Evolutionary conservation across 2,113 vertebrate species (phyloP).

Genomic region (Aphelocoma coerulescens): DNA sequence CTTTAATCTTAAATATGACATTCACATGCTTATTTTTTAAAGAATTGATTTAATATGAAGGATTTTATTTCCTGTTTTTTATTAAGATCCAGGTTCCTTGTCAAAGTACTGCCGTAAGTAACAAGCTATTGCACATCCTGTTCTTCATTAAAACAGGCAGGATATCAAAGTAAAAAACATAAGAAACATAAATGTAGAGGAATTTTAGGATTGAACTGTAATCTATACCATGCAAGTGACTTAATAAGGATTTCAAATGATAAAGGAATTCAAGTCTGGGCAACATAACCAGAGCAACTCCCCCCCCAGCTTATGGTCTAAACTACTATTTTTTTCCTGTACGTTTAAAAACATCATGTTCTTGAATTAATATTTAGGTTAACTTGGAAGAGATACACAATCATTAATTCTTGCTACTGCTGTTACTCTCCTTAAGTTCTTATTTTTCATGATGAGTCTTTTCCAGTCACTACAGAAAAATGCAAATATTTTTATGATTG

Average conservation of each 20-base stretch:
- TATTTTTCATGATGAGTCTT: not conserved
- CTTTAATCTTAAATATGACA: constrained; percentile 75
- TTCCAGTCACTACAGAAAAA: not conserved
- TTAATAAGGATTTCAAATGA: constrained; percentile 68
- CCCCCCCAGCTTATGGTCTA: not conserved
- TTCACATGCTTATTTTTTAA: constrained; percentile 74
- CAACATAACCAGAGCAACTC: constrained; percentile 7
- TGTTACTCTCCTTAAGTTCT: not conserved
- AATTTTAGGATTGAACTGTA: constrained; percentile 66
- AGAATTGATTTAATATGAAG: constrained; percentile 76
- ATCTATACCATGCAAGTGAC: constrained; percentile 65
- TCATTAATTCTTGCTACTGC: not conserved
- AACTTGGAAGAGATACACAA: not conserved
- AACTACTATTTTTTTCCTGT: not conserved
- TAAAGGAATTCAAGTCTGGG: constrained; percentile 60
- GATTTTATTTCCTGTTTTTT: constrained; percentile 78
- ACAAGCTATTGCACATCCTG: constrained; percentile 60
- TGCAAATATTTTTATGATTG: not conserved
- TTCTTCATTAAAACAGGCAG: constrained; percentile 69
- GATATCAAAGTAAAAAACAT: constrained; percentile 68
- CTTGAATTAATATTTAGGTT: constrained; percentile 14
- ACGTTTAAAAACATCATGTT: constrained; percentile 5
- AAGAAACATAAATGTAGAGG: constrained; percentile 66
- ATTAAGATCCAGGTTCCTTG: constrained; percentile 69
- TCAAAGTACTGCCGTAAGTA: constrained; percentile 63